A percentile compares a stretch with the other conserved stretches of the same genome.
phyloP scores from a whole-genome alignment of 2,113 vertebrate species.

The Cryptotis parvus region DNA sequence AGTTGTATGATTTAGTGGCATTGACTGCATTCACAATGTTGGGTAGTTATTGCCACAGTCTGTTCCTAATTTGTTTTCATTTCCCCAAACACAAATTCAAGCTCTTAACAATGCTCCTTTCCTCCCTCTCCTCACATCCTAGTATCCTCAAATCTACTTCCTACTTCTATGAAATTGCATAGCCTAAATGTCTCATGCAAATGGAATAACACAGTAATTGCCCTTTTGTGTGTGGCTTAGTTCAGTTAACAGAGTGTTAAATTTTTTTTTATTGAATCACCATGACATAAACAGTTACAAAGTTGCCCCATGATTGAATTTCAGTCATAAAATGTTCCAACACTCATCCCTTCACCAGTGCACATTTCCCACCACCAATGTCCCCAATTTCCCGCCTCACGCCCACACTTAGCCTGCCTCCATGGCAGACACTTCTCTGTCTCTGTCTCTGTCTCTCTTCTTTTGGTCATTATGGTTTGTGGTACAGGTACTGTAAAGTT shows the following conservation, averaged over 20 bases:
- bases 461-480: too few species aligned
- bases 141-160: not conserved
- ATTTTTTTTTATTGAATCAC: not conserved
- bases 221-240: not conserved
- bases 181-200: not conserved
- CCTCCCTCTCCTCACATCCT: not conserved
- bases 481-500: too few species aligned
- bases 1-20: not conserved
- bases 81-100: not conserved
- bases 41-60: not conserved
- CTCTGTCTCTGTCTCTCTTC: too few species aligned
- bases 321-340: too few species aligned
- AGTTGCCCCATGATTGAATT: too few species aligned
- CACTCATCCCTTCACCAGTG: too few species aligned
- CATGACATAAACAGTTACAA: too few species aligned
- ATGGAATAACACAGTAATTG: not conserved
- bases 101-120: not conserved
- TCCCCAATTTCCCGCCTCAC: too few species aligned
- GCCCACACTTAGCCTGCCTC: too few species aligned
- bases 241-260: not conserved
- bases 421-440: too few species aligned
- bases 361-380: too few species aligned
- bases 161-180: not conserved
- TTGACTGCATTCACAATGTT: not conserved
- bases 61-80: not conserved